Evolutionary conservation across 2,797 vertebrate genomes (phyloP).

Genomic region (Sphaeramia orbicularis): DNA sequence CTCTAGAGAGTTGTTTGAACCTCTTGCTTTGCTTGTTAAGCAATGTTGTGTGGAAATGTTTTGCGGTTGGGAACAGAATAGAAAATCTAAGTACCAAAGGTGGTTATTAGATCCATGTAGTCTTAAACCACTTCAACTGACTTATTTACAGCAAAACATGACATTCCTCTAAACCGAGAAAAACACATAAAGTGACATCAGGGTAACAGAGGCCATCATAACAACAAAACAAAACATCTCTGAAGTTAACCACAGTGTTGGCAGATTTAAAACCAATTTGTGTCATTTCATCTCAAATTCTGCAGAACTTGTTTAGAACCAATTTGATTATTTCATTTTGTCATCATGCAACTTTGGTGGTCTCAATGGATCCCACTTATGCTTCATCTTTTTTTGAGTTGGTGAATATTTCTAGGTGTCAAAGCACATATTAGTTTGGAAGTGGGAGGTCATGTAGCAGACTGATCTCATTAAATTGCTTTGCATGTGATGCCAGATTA

Average conservation of each 20-base stretch:
- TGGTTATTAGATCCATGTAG: constrained; percentile 15
- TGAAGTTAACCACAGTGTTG: constrained; percentile 17
- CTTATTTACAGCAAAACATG: constrained; percentile 35
- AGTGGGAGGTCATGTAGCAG: too few species aligned
- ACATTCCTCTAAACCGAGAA: constrained; percentile 25
- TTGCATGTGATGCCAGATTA: too few species aligned
- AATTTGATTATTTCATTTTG: too few species aligned
- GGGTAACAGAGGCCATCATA: constrained; percentile 14
- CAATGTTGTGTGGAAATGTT: constrained; percentile 15
- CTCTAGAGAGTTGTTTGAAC: constrained; percentile 16
- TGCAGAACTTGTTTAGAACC: too few species aligned
- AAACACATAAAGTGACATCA: constrained; percentile 22
- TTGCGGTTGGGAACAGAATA: neutral
- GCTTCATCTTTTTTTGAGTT: too few species aligned
- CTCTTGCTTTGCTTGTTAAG: neutral
- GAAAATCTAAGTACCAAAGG: constrained; percentile 7
- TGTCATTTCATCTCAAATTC: too few species aligned
- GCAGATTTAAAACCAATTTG: neutral
- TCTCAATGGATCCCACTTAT: too few species aligned
- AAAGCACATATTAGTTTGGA: too few species aligned
- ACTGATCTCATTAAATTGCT: too few species aligned
- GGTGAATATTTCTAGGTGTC: too few species aligned
- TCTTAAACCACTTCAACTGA: constrained; percentile 2
- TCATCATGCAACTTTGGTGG: too few species aligned
- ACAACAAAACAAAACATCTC: constrained; percentile 4